phyloP scores from a whole-genome alignment of 1,140 invertebrate species.

The Sesamia nonagrioides region DNA sequence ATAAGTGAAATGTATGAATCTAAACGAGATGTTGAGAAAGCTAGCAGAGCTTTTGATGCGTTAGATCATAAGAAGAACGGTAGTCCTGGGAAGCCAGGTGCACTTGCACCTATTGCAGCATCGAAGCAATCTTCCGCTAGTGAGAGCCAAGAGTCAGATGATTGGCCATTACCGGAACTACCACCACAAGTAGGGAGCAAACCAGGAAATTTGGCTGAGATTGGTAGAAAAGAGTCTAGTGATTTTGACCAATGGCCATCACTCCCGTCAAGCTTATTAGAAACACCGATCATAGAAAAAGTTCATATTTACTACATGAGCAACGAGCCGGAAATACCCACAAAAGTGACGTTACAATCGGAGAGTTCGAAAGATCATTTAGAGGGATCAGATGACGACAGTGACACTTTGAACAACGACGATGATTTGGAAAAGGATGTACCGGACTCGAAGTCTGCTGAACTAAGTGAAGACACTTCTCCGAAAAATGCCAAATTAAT shows the following conservation, averaged over 20 bases:
- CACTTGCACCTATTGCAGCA: constrained; percentile 56
- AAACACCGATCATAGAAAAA: constrained; percentile 91
- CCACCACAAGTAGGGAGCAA: constrained; percentile 76
- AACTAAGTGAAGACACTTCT: constrained; percentile 58
- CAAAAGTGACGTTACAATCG: constrained; percentile 91
- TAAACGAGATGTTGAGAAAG: constrained; percentile 76
- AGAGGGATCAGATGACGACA: constrained; percentile 87
- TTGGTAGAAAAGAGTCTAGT: constrained; percentile 82
- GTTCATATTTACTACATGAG: constrained; percentile 95
- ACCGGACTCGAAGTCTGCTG: constrained; percentile 74
- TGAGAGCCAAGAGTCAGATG: constrained; percentile 90
- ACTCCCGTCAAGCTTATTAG: constrained; percentile 91
- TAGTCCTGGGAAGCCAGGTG: constrained; percentile 55
- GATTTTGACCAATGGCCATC: constrained; percentile 93
- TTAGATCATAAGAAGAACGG: constrained; percentile 64
- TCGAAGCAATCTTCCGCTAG: constrained; percentile 83
- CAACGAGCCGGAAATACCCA: constrained; percentile 90
- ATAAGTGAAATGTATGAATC: constrained; percentile 87
- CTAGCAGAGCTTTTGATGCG: constrained; percentile 63
- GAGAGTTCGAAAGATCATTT: constrained; percentile 89
- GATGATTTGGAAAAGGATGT: constrained; percentile 85
- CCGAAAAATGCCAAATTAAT: constrained; percentile 75
- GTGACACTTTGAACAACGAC: constrained; percentile 89
- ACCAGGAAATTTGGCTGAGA: constrained; percentile 64
- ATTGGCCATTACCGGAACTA: constrained; percentile 91